Evolutionary conservation across 92 coral and sea anemone genomes (phyloP).

Genomic region (Zoanthus sociatus): DNA sequence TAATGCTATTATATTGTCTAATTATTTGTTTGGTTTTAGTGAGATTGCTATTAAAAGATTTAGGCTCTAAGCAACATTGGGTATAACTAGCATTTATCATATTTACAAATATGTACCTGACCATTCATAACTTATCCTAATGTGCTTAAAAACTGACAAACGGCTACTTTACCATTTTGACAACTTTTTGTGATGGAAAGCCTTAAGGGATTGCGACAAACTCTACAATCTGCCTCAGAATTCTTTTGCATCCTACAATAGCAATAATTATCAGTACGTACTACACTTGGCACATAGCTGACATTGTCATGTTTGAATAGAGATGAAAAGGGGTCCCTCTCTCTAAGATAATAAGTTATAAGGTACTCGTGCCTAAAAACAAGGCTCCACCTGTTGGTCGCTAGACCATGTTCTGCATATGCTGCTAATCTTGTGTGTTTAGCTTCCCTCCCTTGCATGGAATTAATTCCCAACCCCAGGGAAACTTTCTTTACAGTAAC

Average conservation of each 20-base stretch:
- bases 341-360: conserved; percentile 53
- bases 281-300: conserved; percentile 43
- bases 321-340: conserved; percentile 48
- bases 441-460: conserved; percentile 68
- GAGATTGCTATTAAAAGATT: conserved; percentile 21
- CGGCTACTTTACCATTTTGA: conserved; percentile 29
- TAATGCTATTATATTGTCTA: conserved; percentile 11
- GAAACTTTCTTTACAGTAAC: conserved; percentile 43
- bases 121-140: conserved; percentile 26
- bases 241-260: conserved; percentile 50
- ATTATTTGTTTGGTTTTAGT: neutral
- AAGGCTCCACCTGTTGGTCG: conserved; percentile 60
- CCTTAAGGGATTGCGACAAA: conserved; percentile 50
- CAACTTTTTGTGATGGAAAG: conserved; percentile 43
- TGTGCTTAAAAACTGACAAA: conserved; percentile 42
- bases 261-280: conserved; percentile 37
- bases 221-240: conserved; percentile 34
- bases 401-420: conserved; percentile 61
- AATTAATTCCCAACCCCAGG: conserved; percentile 72
- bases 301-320: conserved; percentile 30
- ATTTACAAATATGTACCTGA: conserved; percentile 25
- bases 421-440: conserved; percentile 49
- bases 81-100: conserved; percentile 21
- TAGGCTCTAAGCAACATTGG: conserved; percentile 14
- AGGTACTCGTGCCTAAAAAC: conserved; percentile 64